Base-by-base conservation (phyloP, 2,797 vertebrate species). In the Notamacropus eugenii region DNA sequence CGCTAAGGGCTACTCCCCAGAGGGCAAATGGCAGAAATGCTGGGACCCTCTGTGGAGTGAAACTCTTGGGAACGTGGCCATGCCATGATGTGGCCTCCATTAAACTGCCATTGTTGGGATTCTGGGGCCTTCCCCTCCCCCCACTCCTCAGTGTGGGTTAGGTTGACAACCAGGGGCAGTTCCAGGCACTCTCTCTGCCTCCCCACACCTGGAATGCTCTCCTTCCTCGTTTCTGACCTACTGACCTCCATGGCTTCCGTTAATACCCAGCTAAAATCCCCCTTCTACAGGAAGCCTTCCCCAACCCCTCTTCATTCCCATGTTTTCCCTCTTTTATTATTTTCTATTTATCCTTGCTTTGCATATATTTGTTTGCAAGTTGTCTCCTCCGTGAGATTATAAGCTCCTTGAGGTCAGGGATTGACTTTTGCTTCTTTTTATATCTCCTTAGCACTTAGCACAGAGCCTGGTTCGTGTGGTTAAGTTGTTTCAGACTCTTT, bases 11-110 rank as follows among this genome's bases (percentile, higher is more conserved):
- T 46, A 90, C 40, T 40, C 92, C 93, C 74, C 40, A 91, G 74
- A 97, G 90, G 93, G 57, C 95, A 28, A 93, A 92, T 59, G 54
- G 55, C n/a, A 74, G 29, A 40, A 14, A 14, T 54, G 19, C 90
- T 54, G 46, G n/a, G 29, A 31, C 54, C 92, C 91, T 28, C n/a
- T 40, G n/a, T 28, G 4, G 19, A 1, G 5, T n/a, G 46, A n/a
- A 93, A 96, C 54, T 52, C 52, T 52, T 52, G 14, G 58, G 62
- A n/a, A 4, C 29, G 19, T 29, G 40, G 57, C 90, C 55, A 91
- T 52, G 52, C 52, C 52, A 52, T 52, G 52, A 52, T 52, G 52
- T 50, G 0, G 0, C 92, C 54, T 29, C 27, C 16, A 27, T 1
- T 5, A 14, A 54, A 56, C 3, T 6, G 2, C 24, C 50, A 28